Base-by-base conservation (phyloP, 1,140 invertebrate genomes). In the Zaprionus inermis region DNA sequence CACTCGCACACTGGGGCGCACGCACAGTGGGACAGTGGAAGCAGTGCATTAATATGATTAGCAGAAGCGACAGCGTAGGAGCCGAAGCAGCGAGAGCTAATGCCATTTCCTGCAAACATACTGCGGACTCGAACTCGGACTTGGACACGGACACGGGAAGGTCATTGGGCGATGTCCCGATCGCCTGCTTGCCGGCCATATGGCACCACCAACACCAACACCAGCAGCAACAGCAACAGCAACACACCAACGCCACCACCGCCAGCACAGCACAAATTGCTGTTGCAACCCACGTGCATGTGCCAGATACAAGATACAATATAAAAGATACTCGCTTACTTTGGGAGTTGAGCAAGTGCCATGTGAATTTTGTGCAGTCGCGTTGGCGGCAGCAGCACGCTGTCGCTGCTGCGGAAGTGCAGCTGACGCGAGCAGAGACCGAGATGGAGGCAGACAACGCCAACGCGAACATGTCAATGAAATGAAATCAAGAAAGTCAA, bases 21-120 rank as follows among this genome's bases (percentile, higher is more conserved):
- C 34, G 51, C 56, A 64, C 66, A 75, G 60, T 64, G 59, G 67
- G 46, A 65, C 59, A 55, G 34, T 32, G 18, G 30, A 22, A 54
- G 41, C 16, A 61, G n/a, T 86, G 83, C 83, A 88, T 88, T 86
- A 86, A 86, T 86, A 83, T 86, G 83, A 86, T 86, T 86, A 88
- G 84, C 83, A 80, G 84, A 20, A 44, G 24, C 38, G n/a, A 16
- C 38, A 44, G 38, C 36, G 14, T 1, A 38, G 36, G n/a, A n/a
- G n/a, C 36, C 14, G 12, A 38, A 38, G 14, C 36, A 38, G 36
- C 24, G 3, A 18, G 66, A 56, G 70, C 78, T 74, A 78, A 89
- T 80, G 83, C 79, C 84, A 89, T 86, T 86, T 86, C 83, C 83
- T 86, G 79, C 20, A 61, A 57, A 54, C 55, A n/a, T n/a, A n/a